Evolutionary conservation across 2,113 vertebrate genomes (phyloP).

Genomic region (Larimichthys polyactis): DNA sequence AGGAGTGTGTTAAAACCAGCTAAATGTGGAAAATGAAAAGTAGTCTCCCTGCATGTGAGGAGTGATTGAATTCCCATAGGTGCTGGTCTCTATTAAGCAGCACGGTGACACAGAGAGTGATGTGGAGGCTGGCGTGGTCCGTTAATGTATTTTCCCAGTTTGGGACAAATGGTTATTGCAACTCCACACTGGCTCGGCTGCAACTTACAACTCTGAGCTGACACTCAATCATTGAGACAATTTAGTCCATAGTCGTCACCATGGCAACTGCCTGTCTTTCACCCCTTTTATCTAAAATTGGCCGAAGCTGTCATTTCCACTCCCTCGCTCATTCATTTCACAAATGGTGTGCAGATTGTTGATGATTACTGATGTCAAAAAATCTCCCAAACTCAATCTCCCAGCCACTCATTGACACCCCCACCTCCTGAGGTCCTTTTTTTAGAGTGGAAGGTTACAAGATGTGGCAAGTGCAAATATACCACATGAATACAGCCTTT

Average conservation of each 20-base stretch:
- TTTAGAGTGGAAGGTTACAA: constrained; percentile 51
- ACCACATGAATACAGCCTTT: constrained; percentile 78
- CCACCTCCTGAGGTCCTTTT: constrained; percentile 48
- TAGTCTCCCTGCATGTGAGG: constrained; percentile 39
- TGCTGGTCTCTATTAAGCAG: constrained; percentile 59
- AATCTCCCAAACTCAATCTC: constrained; percentile 30
- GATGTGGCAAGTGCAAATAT: constrained; percentile 62
- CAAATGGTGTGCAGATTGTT: constrained; percentile 74
- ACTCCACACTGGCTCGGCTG: constrained; percentile 54
- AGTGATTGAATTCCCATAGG: constrained; percentile 59
- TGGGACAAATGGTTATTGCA: constrained; percentile 68
- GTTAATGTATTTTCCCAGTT: constrained; percentile 70
- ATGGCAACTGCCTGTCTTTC: constrained; percentile 79
- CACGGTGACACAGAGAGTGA: constrained; percentile 50
- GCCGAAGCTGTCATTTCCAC: constrained; percentile 73
- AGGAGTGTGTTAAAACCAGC: not conserved
- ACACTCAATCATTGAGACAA: constrained; percentile 77
- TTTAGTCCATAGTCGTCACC: constrained; percentile 75
- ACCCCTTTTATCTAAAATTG: constrained; percentile 77
- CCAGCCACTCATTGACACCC: constrained; percentile 51
- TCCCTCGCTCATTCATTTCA: constrained; percentile 66
- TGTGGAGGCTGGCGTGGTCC: constrained; percentile 31
- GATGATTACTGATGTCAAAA: constrained; percentile 60
- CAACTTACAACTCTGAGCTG: constrained; percentile 60
- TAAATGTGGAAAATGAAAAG: constrained; percentile 18